phyloP scores from a whole-genome alignment of 2,113 vertebrate species.

The Gobius niger region DNA sequence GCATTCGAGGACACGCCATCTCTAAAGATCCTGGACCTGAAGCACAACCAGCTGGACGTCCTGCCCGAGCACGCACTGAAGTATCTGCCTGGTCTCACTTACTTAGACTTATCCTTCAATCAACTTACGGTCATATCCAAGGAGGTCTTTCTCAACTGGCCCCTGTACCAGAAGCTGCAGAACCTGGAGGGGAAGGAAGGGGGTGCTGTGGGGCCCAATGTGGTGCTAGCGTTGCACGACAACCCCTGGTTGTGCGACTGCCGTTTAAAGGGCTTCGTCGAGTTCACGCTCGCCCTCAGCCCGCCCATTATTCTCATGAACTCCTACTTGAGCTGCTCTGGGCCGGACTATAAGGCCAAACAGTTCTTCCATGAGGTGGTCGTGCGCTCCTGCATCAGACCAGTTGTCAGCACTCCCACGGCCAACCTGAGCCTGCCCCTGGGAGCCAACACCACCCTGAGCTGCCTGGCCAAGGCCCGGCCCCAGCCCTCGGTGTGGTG shows the following conservation, averaged over 20 bases:
- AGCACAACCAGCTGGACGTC: conserved; percentile 85
- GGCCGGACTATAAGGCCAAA: conserved; percentile 80
- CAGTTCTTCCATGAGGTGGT: conserved; percentile 87
- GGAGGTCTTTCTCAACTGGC: conserved; percentile 89
- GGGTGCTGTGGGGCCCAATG: conserved; percentile 56
- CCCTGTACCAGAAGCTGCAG: conserved; percentile 77
- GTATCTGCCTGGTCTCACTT: conserved; percentile 84
- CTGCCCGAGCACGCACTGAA: conserved; percentile 86
- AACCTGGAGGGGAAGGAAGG: conserved; percentile 47
- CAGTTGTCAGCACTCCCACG: conserved; percentile 71
- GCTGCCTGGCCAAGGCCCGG: conserved; percentile 81
- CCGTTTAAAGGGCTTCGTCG: conserved; percentile 84
- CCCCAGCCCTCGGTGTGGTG: conserved; percentile 83
- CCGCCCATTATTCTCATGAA: conserved; percentile 89
- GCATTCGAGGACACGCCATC: conserved; percentile 82
- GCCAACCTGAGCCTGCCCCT: conserved; percentile 77
- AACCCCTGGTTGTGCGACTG: conserved; percentile 93
- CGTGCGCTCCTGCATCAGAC: conserved; percentile 82
- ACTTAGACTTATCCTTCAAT: conserved; percentile 93
- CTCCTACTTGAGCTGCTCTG: conserved; percentile 86
- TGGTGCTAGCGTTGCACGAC: conserved; percentile 84
- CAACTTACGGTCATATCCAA: conserved; percentile 88
- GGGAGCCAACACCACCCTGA: conserved; percentile 81
- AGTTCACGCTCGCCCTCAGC: conserved; percentile 80
- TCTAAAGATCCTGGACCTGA: conserved; percentile 88